Evolutionary conservation across 2,888 invertebrate genomes (phyloP).

Genomic region (Podabrus alpinus): DNA sequence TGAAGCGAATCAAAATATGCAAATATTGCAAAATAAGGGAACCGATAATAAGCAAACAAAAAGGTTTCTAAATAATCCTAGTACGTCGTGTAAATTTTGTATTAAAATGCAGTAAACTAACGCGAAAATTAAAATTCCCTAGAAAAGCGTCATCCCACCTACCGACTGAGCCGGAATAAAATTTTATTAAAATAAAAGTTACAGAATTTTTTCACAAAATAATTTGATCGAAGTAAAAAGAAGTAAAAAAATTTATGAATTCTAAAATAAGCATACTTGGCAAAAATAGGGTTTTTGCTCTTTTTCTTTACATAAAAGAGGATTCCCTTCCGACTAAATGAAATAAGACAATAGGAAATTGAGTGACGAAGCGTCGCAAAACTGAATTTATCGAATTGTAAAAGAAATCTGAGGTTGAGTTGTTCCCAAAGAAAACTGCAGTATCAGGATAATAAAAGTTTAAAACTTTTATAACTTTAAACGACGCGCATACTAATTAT

Average conservation of each 20-base stretch:
- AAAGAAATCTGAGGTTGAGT: conserved; percentile 9
- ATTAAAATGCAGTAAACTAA: neutral
- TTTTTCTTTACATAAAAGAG: conserved; percentile 11
- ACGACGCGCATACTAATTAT: conserved; percentile 2
- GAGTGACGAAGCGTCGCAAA: conserved; percentile 15
- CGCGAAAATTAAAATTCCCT: neutral
- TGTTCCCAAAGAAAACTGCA: conserved; percentile 5
- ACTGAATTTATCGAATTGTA: conserved; percentile 16
- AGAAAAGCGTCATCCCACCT: neutral
- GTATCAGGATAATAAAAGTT: conserved; percentile 1
- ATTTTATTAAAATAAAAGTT: neutral
- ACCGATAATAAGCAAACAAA: neutral
- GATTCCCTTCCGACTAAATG: conserved; percentile 10
- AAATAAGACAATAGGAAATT: conserved; percentile 18
- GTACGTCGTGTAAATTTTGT: no score
- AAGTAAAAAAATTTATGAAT: conserved; percentile 5
- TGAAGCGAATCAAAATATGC: neutral
- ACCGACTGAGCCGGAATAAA: neutral
- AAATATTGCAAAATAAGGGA: neutral
- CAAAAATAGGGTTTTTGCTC: conserved; percentile 1
- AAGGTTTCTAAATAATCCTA: neutral
- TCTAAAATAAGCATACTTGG: conserved; percentile 3
- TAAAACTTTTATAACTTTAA: neutral
- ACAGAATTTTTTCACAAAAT: neutral
- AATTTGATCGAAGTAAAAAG: neutral